phyloP scores from a whole-genome alignment of 2,113 vertebrate species.

The Ornithorhynchus anatinus region DNA sequence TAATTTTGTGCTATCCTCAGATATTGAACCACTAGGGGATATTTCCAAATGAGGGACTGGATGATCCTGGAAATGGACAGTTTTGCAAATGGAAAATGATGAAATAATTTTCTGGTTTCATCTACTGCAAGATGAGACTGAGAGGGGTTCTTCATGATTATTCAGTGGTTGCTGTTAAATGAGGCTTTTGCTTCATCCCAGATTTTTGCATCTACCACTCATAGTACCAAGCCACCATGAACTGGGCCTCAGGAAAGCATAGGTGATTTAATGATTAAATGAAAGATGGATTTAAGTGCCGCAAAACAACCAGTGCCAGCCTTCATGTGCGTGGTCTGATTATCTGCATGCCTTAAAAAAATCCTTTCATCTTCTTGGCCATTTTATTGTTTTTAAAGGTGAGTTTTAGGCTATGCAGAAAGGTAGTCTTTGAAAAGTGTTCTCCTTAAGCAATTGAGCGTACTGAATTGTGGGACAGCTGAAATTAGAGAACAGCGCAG shows the following conservation, averaged over 20 bases:
- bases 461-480: background rate
- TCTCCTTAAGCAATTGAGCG: conserved; percentile 24
- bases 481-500: conserved; percentile 23
- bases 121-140: too few species aligned
- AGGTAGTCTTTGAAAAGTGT: conserved; percentile 7
- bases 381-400: background rate
- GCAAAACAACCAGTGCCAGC: too few species aligned
- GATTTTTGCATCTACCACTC: background rate
- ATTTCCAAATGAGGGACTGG: background rate
- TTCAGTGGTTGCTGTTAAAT: too few species aligned
- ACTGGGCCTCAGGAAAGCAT: too few species aligned
- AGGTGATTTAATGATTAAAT: too few species aligned
- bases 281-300: too few species aligned
- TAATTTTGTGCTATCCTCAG: background rate
- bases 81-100: background rate
- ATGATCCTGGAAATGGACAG: background rate
- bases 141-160: too few species aligned
- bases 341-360: too few species aligned
- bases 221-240: background rate
- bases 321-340: too few species aligned
- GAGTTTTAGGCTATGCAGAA: conserved; percentile 9
- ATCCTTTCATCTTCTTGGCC: conserved; percentile 15
- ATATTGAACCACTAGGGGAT: background rate
- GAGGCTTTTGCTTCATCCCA: background rate
- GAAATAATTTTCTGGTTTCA: background rate